Evolutionary conservation across 2,888 invertebrate species (phyloP).

Genomic region (Thymelicus sylvestris): DNA sequence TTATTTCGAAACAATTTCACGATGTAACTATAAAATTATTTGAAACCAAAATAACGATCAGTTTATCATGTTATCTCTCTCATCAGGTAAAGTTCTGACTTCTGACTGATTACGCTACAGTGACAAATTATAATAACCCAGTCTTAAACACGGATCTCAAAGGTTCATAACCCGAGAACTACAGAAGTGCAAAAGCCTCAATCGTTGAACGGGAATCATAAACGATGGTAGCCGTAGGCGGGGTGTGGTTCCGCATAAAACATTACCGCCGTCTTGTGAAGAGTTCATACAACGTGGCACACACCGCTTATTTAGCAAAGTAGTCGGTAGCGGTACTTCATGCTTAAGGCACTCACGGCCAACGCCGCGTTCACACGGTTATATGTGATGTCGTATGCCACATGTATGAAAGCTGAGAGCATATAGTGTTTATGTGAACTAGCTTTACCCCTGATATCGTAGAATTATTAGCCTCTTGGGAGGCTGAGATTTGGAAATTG

Average conservation of each 20-base stretch:
- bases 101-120: background rate
- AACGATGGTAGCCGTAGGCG: slow-evolving; percentile 38
- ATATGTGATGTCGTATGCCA: slow-evolving; percentile 44
- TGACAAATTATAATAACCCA: background rate
- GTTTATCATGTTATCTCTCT: no score
- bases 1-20: background rate
- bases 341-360: slow-evolving; percentile 71
- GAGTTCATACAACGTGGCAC: slow-evolving; percentile 20
- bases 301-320: slow-evolving; percentile 66
- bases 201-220: slow-evolving; percentile 36
- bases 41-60: background rate
- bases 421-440: background rate
- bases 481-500: no score
- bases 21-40: background rate
- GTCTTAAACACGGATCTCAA: background rate
- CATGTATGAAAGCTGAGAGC: slow-evolving; percentile 35
- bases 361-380: slow-evolving; percentile 64
- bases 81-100: background rate
- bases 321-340: slow-evolving; percentile 76
- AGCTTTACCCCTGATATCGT: no score
- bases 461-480: no score
- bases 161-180: background rate
- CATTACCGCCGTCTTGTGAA: slow-evolving; percentile 35
- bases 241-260: slow-evolving; percentile 37
- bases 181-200: slow-evolving; percentile 23